Evolutionary conservation across 2,113 vertebrate genomes (phyloP).

Genomic region (Oplegnathus fasciatus): DNA sequence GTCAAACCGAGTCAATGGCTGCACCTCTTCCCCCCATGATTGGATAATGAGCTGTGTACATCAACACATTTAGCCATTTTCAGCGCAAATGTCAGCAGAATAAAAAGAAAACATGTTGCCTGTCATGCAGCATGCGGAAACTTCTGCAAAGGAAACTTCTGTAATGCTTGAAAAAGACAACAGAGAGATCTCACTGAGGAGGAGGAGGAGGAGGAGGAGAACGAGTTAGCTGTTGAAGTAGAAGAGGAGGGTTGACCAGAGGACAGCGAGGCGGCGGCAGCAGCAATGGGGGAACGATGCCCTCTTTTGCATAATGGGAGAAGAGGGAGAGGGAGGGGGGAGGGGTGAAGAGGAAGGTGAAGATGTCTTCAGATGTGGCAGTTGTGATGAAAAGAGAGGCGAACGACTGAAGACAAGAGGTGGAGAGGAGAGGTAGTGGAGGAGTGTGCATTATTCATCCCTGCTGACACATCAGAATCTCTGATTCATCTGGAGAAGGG

Average conservation of each 20-base stretch:
- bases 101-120: background rate
- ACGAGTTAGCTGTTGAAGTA: constrained; percentile 33
- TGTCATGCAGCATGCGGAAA: constrained; percentile 2
- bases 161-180: background rate
- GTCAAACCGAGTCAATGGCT: constrained; percentile 72
- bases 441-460: constrained; percentile 83
- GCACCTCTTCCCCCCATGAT: constrained; percentile 51
- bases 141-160: background rate
- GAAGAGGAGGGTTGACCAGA: constrained; percentile 60
- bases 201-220: constrained; percentile 27
- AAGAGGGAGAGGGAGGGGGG: constrained; percentile 17
- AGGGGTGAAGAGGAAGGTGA: constrained; percentile 40
- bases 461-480: constrained; percentile 83
- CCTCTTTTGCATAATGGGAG: constrained; percentile 52
- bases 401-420: constrained; percentile 77
- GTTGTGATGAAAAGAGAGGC: constrained; percentile 76
- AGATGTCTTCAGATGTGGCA: constrained; percentile 78
- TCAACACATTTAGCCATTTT: constrained; percentile 62
- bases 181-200: background rate
- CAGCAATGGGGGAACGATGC: constrained; percentile 4
- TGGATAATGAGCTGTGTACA: constrained; percentile 69
- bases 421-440: constrained; percentile 66
- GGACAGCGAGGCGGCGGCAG: constrained; percentile 41
- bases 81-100: constrained; percentile 32
- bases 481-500: constrained; percentile 83